Percentiles rank a stretch among this genome's conserved stretches.
Conservation (phyloP, 2,113 vertebrate genomes). For the Hydrochoerus hydrochaeris region DNA sequence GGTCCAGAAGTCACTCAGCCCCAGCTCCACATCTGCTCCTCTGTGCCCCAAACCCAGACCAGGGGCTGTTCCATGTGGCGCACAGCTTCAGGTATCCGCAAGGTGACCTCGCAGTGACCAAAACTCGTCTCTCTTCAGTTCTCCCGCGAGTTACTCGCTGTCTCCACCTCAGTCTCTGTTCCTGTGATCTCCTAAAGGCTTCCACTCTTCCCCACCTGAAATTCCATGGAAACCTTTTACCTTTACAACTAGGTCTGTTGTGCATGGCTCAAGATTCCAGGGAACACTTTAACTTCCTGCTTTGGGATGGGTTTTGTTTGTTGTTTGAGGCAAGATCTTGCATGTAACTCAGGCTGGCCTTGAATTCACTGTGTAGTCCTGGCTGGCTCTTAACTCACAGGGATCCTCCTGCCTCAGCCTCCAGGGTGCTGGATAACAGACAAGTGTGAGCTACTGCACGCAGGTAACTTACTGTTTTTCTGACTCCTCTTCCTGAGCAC, state of each 20-base stretch:
- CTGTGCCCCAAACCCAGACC: neutral
- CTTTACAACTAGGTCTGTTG: neutral
- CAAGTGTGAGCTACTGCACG: neutral
- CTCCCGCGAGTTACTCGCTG: neutral
- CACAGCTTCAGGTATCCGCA: neutral
- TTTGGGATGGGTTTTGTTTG: neutral
- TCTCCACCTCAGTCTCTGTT: neutral
- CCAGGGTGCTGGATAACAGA: neutral
- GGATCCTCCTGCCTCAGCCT: neutral
- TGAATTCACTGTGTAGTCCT: neutral
- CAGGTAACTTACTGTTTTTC: neutral
- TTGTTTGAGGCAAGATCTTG: neutral
- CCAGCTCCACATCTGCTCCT: neutral
- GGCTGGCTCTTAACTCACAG: neutral
- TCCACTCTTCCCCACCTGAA: neutral
- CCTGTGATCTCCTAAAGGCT: neutral
- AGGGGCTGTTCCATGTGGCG: rapidly evolving
- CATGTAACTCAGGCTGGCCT: neutral
- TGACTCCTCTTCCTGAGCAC: neutral
- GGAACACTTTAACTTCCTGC: neutral
- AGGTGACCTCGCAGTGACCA: neutral
- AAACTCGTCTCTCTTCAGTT: neutral
- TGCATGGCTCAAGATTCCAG: neutral
- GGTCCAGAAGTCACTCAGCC: neutral
- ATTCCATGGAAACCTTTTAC: neutral